Conservation (phyloP, 2,113 vertebrate species). For the Mionectes macconnelli region DNA sequence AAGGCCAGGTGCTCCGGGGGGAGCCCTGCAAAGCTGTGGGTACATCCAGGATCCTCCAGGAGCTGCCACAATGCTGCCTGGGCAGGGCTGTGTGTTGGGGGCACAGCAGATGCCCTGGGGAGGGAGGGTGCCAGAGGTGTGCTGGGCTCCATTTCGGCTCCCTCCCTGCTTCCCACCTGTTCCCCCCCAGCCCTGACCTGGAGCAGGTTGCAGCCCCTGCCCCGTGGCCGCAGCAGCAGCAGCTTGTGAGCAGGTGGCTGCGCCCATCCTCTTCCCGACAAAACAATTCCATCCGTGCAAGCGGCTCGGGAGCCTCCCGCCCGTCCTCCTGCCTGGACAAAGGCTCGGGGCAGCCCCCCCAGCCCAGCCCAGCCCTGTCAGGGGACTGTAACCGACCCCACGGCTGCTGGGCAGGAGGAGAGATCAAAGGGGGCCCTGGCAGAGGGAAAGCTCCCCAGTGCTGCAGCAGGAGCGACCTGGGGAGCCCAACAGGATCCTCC, state of each 20-base stretch:
- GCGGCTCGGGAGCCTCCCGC: neutral
- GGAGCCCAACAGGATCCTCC: neutral
- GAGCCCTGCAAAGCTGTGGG: neutral
- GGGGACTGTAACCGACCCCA: neutral
- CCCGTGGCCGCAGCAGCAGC: constrained; percentile 47
- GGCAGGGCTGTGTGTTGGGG: neutral
- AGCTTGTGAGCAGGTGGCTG: constrained; percentile 63
- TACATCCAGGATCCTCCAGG: neutral
- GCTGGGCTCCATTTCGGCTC: neutral
- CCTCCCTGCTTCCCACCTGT: constrained; percentile 64
- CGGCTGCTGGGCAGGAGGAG: neutral
- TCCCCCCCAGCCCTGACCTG: neutral
- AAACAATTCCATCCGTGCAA: neutral
- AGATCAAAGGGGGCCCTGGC: neutral
- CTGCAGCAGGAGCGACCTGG: neutral
- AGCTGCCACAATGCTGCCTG: rapidly evolving
- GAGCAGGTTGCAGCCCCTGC: neutral
- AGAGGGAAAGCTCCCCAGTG: rapidly evolving
- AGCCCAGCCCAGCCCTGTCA: neutral
- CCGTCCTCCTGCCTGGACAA: neutral
- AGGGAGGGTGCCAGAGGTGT: neutral
- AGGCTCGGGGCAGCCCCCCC: neutral
- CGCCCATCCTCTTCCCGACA: neutral
- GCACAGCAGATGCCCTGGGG: neutral
- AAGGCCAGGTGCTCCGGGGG: neutral